These are phyloP conservation scores for Antennarius striatus DNA, from an alignment of 2,113 vertebrate genomes.

Conservation along the genomic window DNA sequence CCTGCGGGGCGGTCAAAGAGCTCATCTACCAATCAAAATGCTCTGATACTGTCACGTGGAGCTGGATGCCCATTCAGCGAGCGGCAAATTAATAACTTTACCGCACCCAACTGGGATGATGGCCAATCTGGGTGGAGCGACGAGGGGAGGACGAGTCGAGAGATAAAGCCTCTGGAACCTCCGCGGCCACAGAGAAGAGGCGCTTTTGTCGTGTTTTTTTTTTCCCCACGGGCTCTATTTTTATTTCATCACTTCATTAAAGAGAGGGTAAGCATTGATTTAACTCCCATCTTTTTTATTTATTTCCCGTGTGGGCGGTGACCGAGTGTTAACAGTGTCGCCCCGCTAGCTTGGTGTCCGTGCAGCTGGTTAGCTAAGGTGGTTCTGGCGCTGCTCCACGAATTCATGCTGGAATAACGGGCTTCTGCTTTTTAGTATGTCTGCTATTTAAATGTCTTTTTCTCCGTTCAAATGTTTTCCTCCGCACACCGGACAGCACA, in stretches of 20 bases:
- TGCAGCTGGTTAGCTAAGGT: no score
- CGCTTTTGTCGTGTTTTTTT: slow-evolving; percentile 6
- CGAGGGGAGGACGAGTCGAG: slow-evolving; percentile 25
- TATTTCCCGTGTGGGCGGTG: no score
- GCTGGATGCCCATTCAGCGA: slow-evolving; percentile 14
- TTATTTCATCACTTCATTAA: slow-evolving; percentile 25
- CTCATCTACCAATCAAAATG: neutral
- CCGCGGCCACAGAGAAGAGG: slow-evolving; percentile 35
- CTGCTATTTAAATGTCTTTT: no score
- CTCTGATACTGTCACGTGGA: neutral
- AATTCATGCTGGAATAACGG: no score
- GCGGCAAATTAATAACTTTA: slow-evolving; percentile 24
- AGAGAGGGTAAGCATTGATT: slow-evolving; percentile 57
- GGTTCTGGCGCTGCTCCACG: no score
- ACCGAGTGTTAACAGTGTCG: no score
- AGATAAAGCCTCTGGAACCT: slow-evolving; percentile 55
- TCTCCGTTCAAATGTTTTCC: no score
- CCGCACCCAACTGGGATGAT: slow-evolving; percentile 68
- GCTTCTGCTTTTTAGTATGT: no score
- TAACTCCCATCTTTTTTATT: no score
- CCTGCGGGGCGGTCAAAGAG: slow-evolving; percentile 9
- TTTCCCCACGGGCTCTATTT: slow-evolving; percentile 16
- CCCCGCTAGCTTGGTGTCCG: no score
- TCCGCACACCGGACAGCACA: no score
- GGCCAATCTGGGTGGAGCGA: slow-evolving; percentile 59